Base-by-base conservation (phyloP, 1,140 invertebrate species). In the Neodiprion fabricii region DNA sequence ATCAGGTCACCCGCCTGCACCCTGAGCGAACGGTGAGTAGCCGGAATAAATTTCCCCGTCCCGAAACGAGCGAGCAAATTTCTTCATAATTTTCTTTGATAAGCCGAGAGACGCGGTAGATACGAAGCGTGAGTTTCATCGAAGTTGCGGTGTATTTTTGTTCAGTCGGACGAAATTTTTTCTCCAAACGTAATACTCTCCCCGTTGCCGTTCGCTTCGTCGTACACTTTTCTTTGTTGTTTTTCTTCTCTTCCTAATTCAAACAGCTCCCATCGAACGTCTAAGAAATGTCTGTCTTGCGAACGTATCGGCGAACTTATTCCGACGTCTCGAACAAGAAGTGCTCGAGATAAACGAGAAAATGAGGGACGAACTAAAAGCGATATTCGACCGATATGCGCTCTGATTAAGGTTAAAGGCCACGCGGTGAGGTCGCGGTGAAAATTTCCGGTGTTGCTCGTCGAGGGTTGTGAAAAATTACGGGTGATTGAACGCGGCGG, bases 1-100 rank as follows among this genome's bases (percentile, higher is more conserved):
- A 61, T 61, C 53, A 61, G 53, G 53, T 61, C 53, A 61, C 53
- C n/a, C 53, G 53, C 53, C 53, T 14, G 11, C 53, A 61, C 53
- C 53, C 53, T 9, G n/a, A 61, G 53, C 53, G 4, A 61, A 9
- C 53, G 53, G 9, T 61, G n/a, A 61, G 53, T 61, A 61, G n/a
- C n/a, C 53, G 4, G 53, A 61, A 40, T 40, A 40, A 40, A 40
- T 40, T 40, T 40, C 28, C 28, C 28, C 28, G 28, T 3, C 28
- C 28, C 28, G 28, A 40, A 40, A 5, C 28, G 28, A 40, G 28
- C 28, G 28, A 40, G 28, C 28, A 0, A 61, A 17, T 9, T 61
- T 61, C 5, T 17, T 9, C 53, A 61, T 61, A 14, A 61, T 61
- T 61, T 14, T 61, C 53, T 61, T 17, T 61, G 53, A 40, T 2